Base-by-base conservation (phyloP, 2,797 vertebrate genomes). In the Heterohyrax brucei region DNA sequence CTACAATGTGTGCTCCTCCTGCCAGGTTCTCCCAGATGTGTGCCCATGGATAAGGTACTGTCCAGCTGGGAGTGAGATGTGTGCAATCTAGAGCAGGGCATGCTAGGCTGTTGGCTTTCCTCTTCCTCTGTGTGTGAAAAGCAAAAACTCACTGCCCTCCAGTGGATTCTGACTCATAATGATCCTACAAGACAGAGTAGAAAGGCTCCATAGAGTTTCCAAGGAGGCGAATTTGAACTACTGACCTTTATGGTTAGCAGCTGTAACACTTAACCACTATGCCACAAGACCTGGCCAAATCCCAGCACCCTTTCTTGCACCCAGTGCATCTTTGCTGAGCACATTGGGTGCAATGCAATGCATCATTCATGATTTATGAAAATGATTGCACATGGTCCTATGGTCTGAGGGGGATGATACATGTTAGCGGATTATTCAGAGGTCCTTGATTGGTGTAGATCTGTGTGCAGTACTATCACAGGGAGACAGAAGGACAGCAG, bases 331-430 rank as follows among this genome's bases (percentile, higher is more conserved):
- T 77, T 87, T 28, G 2, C 4, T 22, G 13, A 68, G 18, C 30
- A 64, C 75, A 14, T 46, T 48, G n/a, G 64, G 10, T 39, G 24
- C 53, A 39, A 78, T 39, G 10, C 0, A 0, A 14, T 16, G 1
- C 61, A n/a, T 46, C 26, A 28, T 28, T 1, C 1, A 4, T 0
- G 0, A 64, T 28, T 77, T 16, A n/a, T 7, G 26, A 59, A 33
- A 70, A 14, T 2, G 3, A 22, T 1, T 33, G 56, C 72, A 26
- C 12, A 30, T 3, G 3, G 24, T 30, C 10, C 30, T 10, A 0
- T 14, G 6, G 24, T 61, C 18, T 73, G 22, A 59, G 7, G 21
- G 48, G 30, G 44, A 76, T 6, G 75, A 12, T 12, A 12, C 28
- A 48, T 4, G 28, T 73, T 53, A 50, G 48, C 30, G 70, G 18